phyloP scores from a whole-genome alignment of 2,113 vertebrate genomes.

The Istiophorus platypterus region DNA sequence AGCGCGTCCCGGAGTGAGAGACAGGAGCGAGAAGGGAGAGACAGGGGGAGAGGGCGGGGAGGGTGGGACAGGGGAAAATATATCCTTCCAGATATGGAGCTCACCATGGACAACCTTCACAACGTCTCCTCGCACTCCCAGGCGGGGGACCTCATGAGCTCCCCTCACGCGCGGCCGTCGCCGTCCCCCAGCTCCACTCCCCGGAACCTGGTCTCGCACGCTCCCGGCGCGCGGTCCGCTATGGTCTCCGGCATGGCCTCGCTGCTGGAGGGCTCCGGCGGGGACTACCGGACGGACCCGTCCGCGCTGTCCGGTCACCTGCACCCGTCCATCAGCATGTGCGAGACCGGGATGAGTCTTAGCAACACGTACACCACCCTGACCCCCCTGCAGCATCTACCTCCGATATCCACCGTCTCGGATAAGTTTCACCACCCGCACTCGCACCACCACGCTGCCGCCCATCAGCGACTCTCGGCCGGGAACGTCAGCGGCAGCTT shows the following conservation, averaged over 20 bases:
- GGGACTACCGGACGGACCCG: constrained; percentile 95
- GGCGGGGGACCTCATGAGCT: constrained; percentile 93
- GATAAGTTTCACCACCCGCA: constrained; percentile 95
- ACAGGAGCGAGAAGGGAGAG: constrained; percentile 66
- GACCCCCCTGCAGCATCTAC: constrained; percentile 95
- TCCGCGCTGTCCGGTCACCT: constrained; percentile 89
- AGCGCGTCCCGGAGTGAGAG: constrained; percentile 69
- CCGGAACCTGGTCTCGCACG: constrained; percentile 89
- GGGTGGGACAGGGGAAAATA: constrained; percentile 78
- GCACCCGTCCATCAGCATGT: constrained; percentile 97
- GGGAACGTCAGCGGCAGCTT: constrained; percentile 95
- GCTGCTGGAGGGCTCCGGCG: constrained; percentile 91
- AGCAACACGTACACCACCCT: constrained; percentile 96
- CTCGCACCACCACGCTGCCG: constrained; percentile 90
- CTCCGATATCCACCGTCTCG: constrained; percentile 96
- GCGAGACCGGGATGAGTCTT: constrained; percentile 96
- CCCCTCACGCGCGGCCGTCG: constrained; percentile 88
- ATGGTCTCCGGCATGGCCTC: constrained; percentile 96
- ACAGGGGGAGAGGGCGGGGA: constrained; percentile 74
- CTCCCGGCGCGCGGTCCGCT: constrained; percentile 81
- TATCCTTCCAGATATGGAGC: constrained; percentile 89
- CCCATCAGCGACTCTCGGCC: constrained; percentile 93
- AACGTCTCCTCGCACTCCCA: constrained; percentile 92
- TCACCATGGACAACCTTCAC: constrained; percentile 96
- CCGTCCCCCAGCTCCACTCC: constrained; percentile 84